Percentiles rank a stretch among this genome's conserved stretches.
Evolutionary conservation across 2,888 invertebrate species (phyloP).

Genomic region (Drosophila yooni): DNA sequence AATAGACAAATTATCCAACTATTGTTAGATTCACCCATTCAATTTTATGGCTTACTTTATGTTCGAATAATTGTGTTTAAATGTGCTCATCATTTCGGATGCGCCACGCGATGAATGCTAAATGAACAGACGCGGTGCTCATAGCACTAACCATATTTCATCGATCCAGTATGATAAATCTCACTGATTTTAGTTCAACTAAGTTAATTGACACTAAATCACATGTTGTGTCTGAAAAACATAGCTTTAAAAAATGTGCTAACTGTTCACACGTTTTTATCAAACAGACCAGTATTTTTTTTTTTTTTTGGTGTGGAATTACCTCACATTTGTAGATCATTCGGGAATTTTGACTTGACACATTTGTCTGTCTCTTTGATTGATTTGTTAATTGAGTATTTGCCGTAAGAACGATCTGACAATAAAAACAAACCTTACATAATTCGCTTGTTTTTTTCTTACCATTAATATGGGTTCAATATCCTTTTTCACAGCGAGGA

Average conservation of each 20-base stretch:
- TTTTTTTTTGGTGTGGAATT: neutral
- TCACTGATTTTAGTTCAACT: neutral
- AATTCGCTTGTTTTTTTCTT: neutral
- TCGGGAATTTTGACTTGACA: conserved; percentile 17
- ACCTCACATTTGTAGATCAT: conserved; percentile 10
- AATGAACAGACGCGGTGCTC: conserved; percentile 33
- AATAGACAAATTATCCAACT: conserved; percentile 58
- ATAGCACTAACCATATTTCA: conserved; percentile 1
- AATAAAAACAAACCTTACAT: neutral
- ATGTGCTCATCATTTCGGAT: conserved; percentile 48
- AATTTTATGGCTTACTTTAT: conserved; percentile 56
- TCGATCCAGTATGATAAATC: neutral
- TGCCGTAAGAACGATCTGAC: neutral
- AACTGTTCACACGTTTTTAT: conserved; percentile 49
- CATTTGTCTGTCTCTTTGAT: neutral
- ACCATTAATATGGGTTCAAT: neutral
- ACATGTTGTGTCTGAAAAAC: conserved; percentile 26
- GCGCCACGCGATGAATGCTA: conserved; percentile 43
- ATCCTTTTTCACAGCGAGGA: neutral
- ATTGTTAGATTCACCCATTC: conserved; percentile 53
- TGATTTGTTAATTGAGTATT: conserved; percentile 7
- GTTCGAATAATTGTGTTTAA: conserved; percentile 63
- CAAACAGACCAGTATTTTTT: neutral
- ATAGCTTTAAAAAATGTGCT: conserved; percentile 46
- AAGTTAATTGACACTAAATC: conserved; percentile 28